Percentiles rank a stretch among this genome's conserved stretches.
phyloP scores from a whole-genome alignment of 2,113 vertebrate species.

The Seriola quinqueradiata region DNA sequence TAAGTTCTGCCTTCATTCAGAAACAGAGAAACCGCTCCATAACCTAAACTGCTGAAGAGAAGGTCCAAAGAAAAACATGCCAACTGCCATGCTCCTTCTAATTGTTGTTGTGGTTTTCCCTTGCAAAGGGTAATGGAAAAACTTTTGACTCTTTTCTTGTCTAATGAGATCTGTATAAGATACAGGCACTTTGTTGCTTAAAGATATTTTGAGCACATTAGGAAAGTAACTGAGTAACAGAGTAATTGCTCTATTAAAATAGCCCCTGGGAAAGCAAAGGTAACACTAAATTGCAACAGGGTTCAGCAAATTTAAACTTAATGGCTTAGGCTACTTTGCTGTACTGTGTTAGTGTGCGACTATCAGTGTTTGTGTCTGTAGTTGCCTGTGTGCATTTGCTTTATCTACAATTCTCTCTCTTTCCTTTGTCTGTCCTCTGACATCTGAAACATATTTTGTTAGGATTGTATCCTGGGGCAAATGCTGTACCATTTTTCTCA shows the following conservation, averaged over 20 bases:
- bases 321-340: constrained; percentile 4
- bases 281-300: constrained; percentile 48
- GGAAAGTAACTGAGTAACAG: constrained; percentile 50
- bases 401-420: neutral
- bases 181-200: constrained; percentile 49
- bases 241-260: constrained; percentile 56
- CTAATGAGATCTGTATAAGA: constrained; percentile 45
- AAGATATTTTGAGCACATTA: constrained; percentile 62
- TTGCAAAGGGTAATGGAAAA: constrained; percentile 53
- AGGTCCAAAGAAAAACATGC: constrained; percentile 30
- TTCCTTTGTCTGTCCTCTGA: constrained; percentile 17
- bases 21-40: constrained; percentile 11
- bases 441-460: constrained; percentile 7
- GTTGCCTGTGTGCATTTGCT: constrained; percentile 5
- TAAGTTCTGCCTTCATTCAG: constrained; percentile 5
- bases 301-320: constrained; percentile 34
- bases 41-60: constrained; percentile 21
- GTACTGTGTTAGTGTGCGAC: constrained; percentile 10
- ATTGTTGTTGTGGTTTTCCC: constrained; percentile 42
- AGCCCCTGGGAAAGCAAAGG: constrained; percentile 40
- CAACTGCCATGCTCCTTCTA: constrained; percentile 16
- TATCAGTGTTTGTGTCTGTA: neutral
- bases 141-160: constrained; percentile 39
- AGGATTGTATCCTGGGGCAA: constrained; percentile 19
- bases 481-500: constrained; percentile 11